These are phyloP conservation scores for Drymodes brunneopygia DNA, from an alignment of 2,113 vertebrate species.

Conservation along the genomic window DNA sequence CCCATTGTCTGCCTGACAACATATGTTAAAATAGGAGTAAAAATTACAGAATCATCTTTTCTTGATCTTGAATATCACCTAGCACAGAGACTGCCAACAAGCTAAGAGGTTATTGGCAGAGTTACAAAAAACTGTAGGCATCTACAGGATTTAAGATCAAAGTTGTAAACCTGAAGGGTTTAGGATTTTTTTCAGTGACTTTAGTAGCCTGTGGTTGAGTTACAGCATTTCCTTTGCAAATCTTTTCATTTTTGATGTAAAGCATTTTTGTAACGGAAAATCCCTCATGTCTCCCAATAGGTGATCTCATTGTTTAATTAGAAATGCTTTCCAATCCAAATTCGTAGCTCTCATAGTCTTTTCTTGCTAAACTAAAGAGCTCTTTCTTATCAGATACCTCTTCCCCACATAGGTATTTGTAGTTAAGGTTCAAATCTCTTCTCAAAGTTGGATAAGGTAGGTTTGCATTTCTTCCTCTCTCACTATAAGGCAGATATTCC, in stretches of 20 bases:
- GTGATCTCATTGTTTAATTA: not conserved
- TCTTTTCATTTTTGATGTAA: not conserved
- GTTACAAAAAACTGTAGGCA: not conserved
- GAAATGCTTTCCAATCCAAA: not conserved
- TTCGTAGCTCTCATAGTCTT: not conserved
- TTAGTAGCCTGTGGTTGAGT: not conserved
- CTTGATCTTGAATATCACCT: not conserved
- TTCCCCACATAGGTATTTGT: not conserved
- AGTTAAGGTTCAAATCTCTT: not conserved
- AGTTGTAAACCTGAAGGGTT: not conserved
- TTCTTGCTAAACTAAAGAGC: not conserved
- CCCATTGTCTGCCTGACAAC: not conserved
- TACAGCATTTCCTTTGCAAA: not conserved
- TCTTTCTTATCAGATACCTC: not conserved
- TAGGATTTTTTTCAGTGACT: not conserved
- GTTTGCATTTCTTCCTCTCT: not conserved
- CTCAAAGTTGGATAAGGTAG: not conserved
- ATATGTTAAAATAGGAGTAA: not conserved
- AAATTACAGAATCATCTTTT: not conserved
- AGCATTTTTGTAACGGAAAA: not conserved
- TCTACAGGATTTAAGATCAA: conserved; percentile 5
- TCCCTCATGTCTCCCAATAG: not conserved
- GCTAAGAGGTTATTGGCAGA: not conserved
- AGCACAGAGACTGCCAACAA: not conserved
- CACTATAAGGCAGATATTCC: not conserved